Evolutionary conservation across 2,888 invertebrate species (phyloP).

Genomic region (Polydrusus pterygomalis): DNA sequence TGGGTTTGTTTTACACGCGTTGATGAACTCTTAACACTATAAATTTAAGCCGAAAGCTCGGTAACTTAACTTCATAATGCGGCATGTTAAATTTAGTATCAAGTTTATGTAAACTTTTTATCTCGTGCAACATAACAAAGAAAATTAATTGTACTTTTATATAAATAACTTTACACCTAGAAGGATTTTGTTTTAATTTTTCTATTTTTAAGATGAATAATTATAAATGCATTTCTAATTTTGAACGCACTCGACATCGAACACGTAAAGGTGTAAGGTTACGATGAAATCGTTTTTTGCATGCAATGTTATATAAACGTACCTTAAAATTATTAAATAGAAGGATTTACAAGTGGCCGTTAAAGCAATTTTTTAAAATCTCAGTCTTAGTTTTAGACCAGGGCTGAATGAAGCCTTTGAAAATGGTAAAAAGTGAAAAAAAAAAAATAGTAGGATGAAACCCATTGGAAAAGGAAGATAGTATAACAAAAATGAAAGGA

Average conservation of each 20-base stretch:
- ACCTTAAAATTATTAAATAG: no score
- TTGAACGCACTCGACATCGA: constrained; percentile 33
- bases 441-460: no score
- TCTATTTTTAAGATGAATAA: constrained; percentile 29
- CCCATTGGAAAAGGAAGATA: no score
- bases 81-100: constrained; percentile 22
- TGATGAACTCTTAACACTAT: no score
- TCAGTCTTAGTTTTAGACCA: no score
- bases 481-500: no score
- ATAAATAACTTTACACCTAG: constrained; percentile 43
- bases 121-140: constrained; percentile 41
- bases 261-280: constrained; percentile 40
- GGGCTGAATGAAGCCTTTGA: no score
- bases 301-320: constrained; percentile 3
- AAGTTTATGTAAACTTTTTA: constrained; percentile 43
- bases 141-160: constrained; percentile 29
- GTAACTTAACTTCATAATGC: not conserved
- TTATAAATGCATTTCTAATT: constrained; percentile 39
- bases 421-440: no score
- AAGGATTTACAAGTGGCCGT: no score
- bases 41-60: no score
- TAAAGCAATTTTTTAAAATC: no score
- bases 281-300: constrained; percentile 28
- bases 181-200: constrained; percentile 41
- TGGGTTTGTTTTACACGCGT: no score